A percentile compares a stretch with the other conserved stretches of the same genome.
These are phyloP conservation scores for Sericinus montela DNA, from an alignment of 2,888 invertebrate genomes.

Conservation along the genomic window DNA sequence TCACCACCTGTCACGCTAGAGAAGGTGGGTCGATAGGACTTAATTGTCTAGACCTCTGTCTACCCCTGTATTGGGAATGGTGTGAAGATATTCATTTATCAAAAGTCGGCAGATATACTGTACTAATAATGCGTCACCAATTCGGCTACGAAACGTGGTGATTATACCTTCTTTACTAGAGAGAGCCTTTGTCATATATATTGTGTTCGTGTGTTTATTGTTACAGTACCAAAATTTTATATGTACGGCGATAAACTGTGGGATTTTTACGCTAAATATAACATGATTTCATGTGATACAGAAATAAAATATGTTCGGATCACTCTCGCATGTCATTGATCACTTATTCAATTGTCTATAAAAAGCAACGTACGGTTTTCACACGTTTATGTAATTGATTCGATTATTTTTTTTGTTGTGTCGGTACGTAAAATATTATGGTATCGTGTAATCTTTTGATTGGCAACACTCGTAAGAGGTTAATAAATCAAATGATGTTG, in stretches of 20 bases:
- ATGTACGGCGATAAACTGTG: neutral
- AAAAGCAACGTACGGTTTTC: slow-evolving; percentile 17
- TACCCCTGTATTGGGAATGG: too few species aligned
- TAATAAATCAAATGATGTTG: neutral
- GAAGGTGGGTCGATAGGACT: too few species aligned
- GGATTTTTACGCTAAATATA: slow-evolving; percentile 1
- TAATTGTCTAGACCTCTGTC: too few species aligned
- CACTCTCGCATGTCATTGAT: slow-evolving; percentile 9
- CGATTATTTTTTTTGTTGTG: slow-evolving; percentile 4
- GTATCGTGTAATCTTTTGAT: neutral
- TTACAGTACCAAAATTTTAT: too few species aligned
- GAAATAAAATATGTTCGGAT: slow-evolving; percentile 10
- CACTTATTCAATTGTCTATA: slow-evolving; percentile 12
- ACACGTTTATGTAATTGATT: slow-evolving; percentile 18
- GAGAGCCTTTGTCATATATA: neutral
- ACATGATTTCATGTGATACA: slow-evolving; percentile 6
- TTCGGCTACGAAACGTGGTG: too few species aligned
- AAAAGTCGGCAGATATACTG: too few species aligned
- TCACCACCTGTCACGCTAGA: too few species aligned
- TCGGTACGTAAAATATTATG: slow-evolving; percentile 1
- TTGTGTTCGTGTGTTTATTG: neutral
- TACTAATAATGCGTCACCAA: too few species aligned
- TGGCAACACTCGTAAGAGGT: neutral
- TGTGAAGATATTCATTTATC: too few species aligned
- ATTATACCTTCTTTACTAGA: too few species aligned